phyloP scores from a whole-genome alignment of 2,888 invertebrate species.

The Zygogramma bicolorata region DNA sequence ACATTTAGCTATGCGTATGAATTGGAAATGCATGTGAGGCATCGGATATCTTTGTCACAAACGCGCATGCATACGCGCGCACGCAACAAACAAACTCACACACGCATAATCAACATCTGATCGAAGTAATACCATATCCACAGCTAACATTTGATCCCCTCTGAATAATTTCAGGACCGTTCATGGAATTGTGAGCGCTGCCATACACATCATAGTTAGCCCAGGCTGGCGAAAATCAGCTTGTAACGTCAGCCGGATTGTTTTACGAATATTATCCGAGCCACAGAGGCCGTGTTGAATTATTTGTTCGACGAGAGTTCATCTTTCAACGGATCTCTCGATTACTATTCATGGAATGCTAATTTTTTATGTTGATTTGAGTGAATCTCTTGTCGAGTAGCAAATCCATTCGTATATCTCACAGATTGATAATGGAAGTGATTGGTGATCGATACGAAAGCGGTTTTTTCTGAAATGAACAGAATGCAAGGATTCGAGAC shows the following conservation, averaged over 20 bases:
- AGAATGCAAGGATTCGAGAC: too few species aligned
- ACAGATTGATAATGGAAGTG: background rate
- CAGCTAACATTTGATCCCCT: background rate
- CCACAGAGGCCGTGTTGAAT: slow-evolving; percentile 31
- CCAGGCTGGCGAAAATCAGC: slow-evolving; percentile 34
- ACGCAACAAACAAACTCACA: too few species aligned
- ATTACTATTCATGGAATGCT: background rate
- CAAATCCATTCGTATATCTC: background rate
- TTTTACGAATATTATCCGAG: slow-evolving; percentile 35
- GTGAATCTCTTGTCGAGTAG: background rate
- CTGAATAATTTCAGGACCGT: background rate
- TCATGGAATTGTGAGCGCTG: background rate
- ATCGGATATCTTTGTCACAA: too few species aligned
- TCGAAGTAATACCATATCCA: background rate
- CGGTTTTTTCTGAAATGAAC: too few species aligned
- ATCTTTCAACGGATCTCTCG: background rate
- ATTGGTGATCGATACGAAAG: background rate
- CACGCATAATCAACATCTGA: too few species aligned
- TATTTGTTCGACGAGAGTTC: slow-evolving; percentile 29
- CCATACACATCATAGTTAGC: slow-evolving; percentile 1
- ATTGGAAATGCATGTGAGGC: too few species aligned
- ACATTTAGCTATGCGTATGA: too few species aligned
- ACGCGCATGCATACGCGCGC: too few species aligned
- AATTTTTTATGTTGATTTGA: background rate
- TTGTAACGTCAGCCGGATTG: slow-evolving; percentile 37